A percentile compares a stretch with the other conserved stretches of the same genome.
phyloP scores from a whole-genome alignment of 2,888 invertebrate species.

The Himalopsyche anomala region DNA sequence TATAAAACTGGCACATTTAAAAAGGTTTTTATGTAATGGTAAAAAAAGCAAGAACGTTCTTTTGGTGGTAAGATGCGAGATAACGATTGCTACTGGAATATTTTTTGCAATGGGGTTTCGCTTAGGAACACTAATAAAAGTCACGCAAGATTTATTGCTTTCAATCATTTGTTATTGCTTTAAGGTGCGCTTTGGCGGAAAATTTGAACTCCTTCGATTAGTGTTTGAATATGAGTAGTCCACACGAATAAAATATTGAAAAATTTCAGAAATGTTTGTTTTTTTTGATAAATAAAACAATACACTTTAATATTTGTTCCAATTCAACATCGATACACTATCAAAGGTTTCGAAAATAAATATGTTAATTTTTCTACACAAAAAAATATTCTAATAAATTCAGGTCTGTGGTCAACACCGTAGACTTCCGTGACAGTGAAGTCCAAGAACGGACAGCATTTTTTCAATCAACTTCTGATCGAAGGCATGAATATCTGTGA shows the following conservation, averaged over 20 bases:
- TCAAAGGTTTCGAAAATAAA: too few relatives aligned
- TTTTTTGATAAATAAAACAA: too few relatives aligned
- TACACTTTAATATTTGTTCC: too few relatives aligned
- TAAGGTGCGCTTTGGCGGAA: slow-evolving; percentile 27
- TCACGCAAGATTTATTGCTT: slow-evolving; percentile 17
- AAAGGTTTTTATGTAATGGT: neutral
- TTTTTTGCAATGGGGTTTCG: slow-evolving; percentile 17
- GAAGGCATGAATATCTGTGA: too few relatives aligned
- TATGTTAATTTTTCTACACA: too few relatives aligned
- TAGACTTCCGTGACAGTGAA: too few relatives aligned
- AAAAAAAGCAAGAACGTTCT: neutral
- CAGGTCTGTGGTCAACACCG: too few relatives aligned
- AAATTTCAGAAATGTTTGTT: too few relatives aligned
- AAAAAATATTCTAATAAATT: too few relatives aligned
- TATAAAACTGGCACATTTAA: neutral
- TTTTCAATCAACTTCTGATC: too few relatives aligned
- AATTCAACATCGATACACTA: too few relatives aligned
- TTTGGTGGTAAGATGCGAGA: slow-evolving; percentile 6
- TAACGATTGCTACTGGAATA: slow-evolving; percentile 12
- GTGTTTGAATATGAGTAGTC: neutral
- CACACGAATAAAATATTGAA: neutral
- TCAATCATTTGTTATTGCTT: slow-evolving; percentile 26
- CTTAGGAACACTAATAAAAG: slow-evolving; percentile 13
- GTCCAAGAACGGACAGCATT: too few relatives aligned
- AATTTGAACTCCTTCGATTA: slow-evolving; percentile 6